phyloP scores from a whole-genome alignment of 2,113 vertebrate genomes.

The Etheostoma spectabile region DNA sequence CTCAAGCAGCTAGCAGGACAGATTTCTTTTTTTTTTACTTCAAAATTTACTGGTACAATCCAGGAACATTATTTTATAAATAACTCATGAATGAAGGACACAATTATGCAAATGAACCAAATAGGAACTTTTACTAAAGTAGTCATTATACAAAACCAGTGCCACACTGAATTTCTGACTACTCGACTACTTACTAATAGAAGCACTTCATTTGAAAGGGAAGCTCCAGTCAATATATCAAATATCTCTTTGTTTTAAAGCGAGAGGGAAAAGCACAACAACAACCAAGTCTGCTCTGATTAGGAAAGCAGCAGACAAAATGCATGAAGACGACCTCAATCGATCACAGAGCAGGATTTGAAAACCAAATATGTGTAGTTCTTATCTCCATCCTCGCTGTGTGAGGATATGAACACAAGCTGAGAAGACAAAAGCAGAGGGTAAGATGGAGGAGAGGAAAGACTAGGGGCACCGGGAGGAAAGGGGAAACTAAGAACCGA shows the following conservation, averaged over 20 bases:
- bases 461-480: slow-evolving; percentile 18
- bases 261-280: background rate
- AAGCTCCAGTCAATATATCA: background rate
- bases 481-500: background rate
- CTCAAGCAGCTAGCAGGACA: background rate
- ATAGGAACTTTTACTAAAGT: background rate
- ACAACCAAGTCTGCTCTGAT: slow-evolving; percentile 3
- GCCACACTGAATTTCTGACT: background rate
- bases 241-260: background rate
- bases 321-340: slow-evolving; percentile 9
- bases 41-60: background rate
- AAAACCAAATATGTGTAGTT: slow-evolving; percentile 22
- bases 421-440: background rate
- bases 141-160: background rate
- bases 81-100: background rate
- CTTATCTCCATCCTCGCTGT: background rate
- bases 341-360: slow-evolving; percentile 24
- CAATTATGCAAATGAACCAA: background rate
- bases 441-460: background rate
- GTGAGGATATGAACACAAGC: slow-evolving; percentile 7
- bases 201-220: background rate
- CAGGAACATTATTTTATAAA: background rate
- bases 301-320: background rate
- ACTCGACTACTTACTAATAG: background rate
- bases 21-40: background rate